Base-by-base conservation (phyloP, 2,797 vertebrate species). In the Manis pentadactyla region DNA sequence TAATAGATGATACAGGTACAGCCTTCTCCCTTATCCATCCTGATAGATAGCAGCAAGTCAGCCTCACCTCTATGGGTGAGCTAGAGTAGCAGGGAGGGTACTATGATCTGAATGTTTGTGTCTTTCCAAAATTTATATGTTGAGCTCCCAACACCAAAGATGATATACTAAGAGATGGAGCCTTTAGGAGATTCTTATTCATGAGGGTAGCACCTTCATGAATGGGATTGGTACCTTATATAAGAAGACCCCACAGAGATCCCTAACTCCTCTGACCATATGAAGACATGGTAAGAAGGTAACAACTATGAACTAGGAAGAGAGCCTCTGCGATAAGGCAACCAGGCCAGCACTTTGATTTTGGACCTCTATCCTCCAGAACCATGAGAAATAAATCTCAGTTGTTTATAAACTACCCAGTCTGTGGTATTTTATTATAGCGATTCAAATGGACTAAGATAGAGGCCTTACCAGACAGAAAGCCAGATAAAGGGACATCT, bases 1-100 rank as follows among this genome's bases (percentile, higher is more conserved):
- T 94, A 98, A 98, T 99, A 99, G 84, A 55, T 97, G 93, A 99
- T 94, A 0, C 69, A 97, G 89, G 98, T 98, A 46, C 99, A 99
- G 90, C 96, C 73, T 0, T 93, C 53, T 21, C 94, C 98, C 59
- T 94, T 98, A 92, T 99, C 98, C 0, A 99, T 96, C 5, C 97
- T 97, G 34, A 99, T 98, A 61, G 99, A 98, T 17, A 98, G 95
- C 3, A 99, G 99, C 0, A 96, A 75, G 7, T 97, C 97, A 0
- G 96, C 29, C 2, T 98, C 98, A 64, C 98, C 99, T 99, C 97
- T 8, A 14, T 4, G 73, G 15, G 14, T 59, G 29, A 27, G 51
- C 2, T 14, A 7, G 42, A 23, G 42, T 78, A n/a, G 13, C 39
- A 15, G 1, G 19, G 46, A 68, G 71, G 42, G 42, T 25, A 13